Evolutionary conservation across 2,888 invertebrate genomes (phyloP).

Genomic region (Caradrina kadenii): DNA sequence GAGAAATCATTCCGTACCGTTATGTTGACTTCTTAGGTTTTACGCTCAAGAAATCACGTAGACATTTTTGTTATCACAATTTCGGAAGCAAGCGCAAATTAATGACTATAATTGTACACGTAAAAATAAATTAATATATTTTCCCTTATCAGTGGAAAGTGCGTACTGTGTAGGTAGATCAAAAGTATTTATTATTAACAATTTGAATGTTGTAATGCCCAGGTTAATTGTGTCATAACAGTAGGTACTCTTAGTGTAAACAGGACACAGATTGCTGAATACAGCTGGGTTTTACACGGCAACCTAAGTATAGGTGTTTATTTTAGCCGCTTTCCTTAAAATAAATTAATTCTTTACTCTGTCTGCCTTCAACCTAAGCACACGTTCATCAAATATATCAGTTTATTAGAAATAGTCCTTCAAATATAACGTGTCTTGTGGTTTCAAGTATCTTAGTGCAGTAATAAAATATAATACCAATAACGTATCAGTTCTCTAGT

Average conservation of each 20-base stretch:
- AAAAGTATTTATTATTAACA: constrained; percentile 14
- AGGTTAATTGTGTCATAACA: constrained; percentile 14
- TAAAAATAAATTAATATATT: constrained; percentile 23
- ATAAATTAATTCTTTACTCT: constrained; percentile 36
- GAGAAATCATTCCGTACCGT: constrained; percentile 24
- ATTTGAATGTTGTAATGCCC: constrained; percentile 20
- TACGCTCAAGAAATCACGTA: constrained; percentile 42
- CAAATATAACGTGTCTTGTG: constrained; percentile 60
- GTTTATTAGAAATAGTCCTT: constrained; percentile 53
- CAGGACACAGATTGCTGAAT: constrained; percentile 34
- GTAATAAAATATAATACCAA: constrained; percentile 44
- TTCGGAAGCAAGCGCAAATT: constrained; percentile 12
- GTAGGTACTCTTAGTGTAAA: constrained; percentile 14
- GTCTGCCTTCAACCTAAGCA: constrained; percentile 36
- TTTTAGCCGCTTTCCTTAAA: constrained; percentile 51
- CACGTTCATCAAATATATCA: constrained; percentile 37
- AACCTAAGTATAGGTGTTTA: constrained; percentile 12
- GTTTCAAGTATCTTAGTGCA: constrained; percentile 30
- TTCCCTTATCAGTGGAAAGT: constrained; percentile 22
- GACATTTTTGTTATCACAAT: constrained; percentile 17
- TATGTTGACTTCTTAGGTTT: constrained; percentile 2
- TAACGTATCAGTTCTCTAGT: constrained; percentile 16
- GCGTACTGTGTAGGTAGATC: constrained; percentile 11
- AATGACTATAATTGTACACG: constrained; percentile 27
- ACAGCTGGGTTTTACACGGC: constrained; percentile 51